Evolutionary conservation across 1,140 invertebrate species (phyloP).

Genomic region (Orchesella cincta): DNA sequence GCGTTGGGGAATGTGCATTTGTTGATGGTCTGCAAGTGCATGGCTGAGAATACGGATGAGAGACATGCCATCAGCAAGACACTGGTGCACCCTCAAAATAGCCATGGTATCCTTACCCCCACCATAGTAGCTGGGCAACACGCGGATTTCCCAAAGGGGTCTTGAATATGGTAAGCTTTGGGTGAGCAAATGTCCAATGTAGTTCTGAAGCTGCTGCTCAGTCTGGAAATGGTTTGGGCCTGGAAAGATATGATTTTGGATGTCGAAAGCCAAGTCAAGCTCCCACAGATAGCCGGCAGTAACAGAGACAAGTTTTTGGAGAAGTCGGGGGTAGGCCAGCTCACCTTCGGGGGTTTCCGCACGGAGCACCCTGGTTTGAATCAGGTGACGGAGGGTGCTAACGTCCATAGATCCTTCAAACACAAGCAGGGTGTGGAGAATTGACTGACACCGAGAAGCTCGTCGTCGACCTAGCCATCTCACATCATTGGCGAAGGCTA

Average conservation of each 20-base stretch:
- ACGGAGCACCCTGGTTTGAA: constrained; percentile 58
- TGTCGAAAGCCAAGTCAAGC: constrained; percentile 59
- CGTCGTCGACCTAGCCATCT: constrained; percentile 59
- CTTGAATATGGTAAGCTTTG: constrained; percentile 56
- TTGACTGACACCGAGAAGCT: constrained; percentile 52
- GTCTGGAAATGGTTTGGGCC: constrained; percentile 53
- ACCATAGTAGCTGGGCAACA: constrained; percentile 58
- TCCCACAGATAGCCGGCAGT: constrained; percentile 61
- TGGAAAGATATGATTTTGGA: constrained; percentile 61
- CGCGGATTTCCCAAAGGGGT: constrained; percentile 64
- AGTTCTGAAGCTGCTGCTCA: constrained; percentile 57
- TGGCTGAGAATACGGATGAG: constrained; percentile 60
- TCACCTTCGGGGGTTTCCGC: constrained; percentile 56
- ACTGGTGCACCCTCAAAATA: constrained; percentile 62
- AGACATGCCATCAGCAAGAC: constrained; percentile 63
- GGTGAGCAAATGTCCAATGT: constrained; percentile 57
- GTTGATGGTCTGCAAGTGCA: constrained; percentile 59
- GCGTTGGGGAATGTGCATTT: constrained; percentile 54
- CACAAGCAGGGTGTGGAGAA: constrained; percentile 60
- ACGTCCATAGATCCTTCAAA: constrained; percentile 59
- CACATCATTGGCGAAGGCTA: constrained; percentile 55
- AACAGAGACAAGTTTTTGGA: constrained; percentile 56
- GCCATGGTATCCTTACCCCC: constrained; percentile 59
- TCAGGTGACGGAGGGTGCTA: constrained; percentile 57
- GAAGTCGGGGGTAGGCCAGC: constrained; percentile 60